Base-by-base conservation (phyloP, 2,797 vertebrate species). In the Neomorphus geoffroyi region DNA sequence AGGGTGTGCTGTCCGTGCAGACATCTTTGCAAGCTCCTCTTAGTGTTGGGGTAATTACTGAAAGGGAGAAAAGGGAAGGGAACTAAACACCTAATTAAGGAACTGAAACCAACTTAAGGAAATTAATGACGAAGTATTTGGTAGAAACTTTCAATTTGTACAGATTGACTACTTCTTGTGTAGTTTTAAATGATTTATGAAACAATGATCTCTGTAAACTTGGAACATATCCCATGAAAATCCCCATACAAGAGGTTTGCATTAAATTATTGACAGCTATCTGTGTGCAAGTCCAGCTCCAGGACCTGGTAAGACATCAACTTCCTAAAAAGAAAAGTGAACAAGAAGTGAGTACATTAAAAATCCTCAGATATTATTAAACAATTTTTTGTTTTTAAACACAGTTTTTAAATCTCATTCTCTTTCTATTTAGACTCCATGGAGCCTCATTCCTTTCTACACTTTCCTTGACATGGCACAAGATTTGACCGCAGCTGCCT, bases 151-250 rank as follows among this genome's bases (percentile, higher is more conserved):
- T 61, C 12, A 10, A 13, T 74, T 74, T 69, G 5, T 80, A 65
- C 8, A 77, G 45, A 60, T 27, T 11, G 77, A 12, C 10, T 80
- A 57, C 37, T 70, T 80, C 18, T 69, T 75, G 18, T 27, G 14
- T 53, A 66, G 14, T 45, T 79, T 80, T 43, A 80, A 86, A 85
- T 73, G 18, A 56, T 82, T 87, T 69, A 78, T 83, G 77, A 80
- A 91, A 60, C 15, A 86, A 32, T 53, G 58, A 65, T 77, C 13
- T 82, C 60, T 61, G 60, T n/a, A 86, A 87, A 73, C 41, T 74
- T 83, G 46, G 22, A 67, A 80, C 7, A 35, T 8, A 28, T 48
- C 10, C 32, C 24, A 6, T 41, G 18, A 74, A 95, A 91, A 82
- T 24, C 13, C 54, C 27, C 13, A 56, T 62, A 83, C 50, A 86